Evolutionary conservation across 1,140 invertebrate species (phyloP), one percentile per base, ranked within the genome.

Genomic region (Yoshiicerus persimilis): DNA sequence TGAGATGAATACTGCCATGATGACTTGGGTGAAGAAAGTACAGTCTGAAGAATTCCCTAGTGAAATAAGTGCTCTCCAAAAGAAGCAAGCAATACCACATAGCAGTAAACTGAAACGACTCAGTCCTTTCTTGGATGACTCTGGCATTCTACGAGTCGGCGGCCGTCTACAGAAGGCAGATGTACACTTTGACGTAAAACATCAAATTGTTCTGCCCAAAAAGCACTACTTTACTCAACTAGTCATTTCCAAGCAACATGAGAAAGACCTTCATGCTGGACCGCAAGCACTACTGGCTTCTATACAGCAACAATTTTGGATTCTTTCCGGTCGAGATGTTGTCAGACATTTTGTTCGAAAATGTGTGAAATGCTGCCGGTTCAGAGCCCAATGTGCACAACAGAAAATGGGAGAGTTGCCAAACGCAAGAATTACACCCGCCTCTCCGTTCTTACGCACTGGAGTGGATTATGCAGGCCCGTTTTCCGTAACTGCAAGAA

Each of bases 121-220:
- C 13, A 90, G 93, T 93, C 86, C 92, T 91, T 92, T 92, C 86
- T 23, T 93, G 20, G 92, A 93, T 87, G 25, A 92, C 23, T 25
- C 91, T n/a, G 91, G 91, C 9, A 66, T 93, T 23, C 41, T 93
- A 64, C 89, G 93, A 32, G 92, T 93, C 0, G 92, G 92, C 1
- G 92, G 93, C 25, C 86, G 93, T 86, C 62, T 93, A 6, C 86
- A 86, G n/a, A 86, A 92, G 39, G 87, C 92, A 1, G 80, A 77
- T 30, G 16, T 89, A 34, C 13, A 91, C 56, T 86, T 88, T 75
- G 88, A 91, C 70, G 86, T 86, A 36, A 91, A 91, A 88, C 90
- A 91, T 90, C 92, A 91, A 20, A 91, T 92, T 32, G 23, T 92
- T 4, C 64, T 93, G 16, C 91, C 91, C 6, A 89, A 89, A 64